Conservation (phyloP, 1,140 invertebrate species). For the Drosophila lini region DNA sequence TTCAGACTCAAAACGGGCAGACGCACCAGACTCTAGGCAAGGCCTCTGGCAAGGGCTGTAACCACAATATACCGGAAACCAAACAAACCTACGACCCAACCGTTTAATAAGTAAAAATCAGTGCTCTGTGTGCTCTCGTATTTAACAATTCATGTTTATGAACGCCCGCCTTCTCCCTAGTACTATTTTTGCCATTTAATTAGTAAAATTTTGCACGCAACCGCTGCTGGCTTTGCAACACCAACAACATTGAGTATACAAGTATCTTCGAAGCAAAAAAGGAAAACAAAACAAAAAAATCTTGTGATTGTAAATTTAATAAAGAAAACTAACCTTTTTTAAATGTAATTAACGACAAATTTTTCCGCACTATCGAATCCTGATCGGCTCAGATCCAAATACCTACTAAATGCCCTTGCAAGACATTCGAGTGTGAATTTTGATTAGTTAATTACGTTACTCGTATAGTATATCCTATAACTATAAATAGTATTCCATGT, state of each 20-base stretch:
- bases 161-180: conserved; percentile 57
- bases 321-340: conserved; percentile 57
- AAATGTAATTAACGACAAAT: conserved; percentile 67
- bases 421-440: conserved; percentile 41
- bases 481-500: conserved; percentile 60
- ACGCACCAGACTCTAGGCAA: conserved; percentile 39
- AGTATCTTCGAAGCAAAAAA: conserved; percentile 44
- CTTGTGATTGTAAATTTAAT: conserved; percentile 82
- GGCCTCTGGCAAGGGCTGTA: conserved; percentile 37
- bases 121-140: conserved; percentile 62
- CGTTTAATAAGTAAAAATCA: conserved; percentile 51
- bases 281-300: conserved; percentile 45
- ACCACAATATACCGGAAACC: conserved; percentile 15
- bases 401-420: conserved; percentile 16
- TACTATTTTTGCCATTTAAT: conserved; percentile 76
- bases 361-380: conserved; percentile 39
- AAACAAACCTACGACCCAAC: conserved; percentile 34
- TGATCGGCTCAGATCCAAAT: conserved; percentile 39
- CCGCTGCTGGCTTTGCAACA: conserved; percentile 42
- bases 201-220: conserved; percentile 77
- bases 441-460: conserved; percentile 49
- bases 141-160: conserved; percentile 52
- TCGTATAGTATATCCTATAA: conserved; percentile 34
- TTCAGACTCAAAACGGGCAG: conserved; percentile 55
- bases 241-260: conserved; percentile 40